Conservation (phyloP, 2,797 vertebrate species). For the Stomatorhinus walkeri region DNA sequence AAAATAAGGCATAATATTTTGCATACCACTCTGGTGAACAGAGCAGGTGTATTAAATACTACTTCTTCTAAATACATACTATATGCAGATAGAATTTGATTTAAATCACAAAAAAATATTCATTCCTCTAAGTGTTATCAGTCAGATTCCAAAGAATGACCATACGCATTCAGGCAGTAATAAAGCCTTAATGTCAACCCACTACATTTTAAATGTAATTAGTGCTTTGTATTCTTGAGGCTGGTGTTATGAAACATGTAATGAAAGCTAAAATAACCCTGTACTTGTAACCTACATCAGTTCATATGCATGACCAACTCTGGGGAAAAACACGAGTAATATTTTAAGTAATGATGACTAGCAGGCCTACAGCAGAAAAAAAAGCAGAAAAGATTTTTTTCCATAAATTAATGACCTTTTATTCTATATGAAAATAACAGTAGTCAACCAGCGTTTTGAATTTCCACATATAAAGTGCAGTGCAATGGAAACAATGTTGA, state of each 20-base stretch:
- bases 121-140: not conserved
- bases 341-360: not conserved
- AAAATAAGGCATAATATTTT: not conserved
- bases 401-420: slow-evolving; percentile 36
- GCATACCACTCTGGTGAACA: not conserved
- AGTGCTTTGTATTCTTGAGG: not conserved
- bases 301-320: not conserved
- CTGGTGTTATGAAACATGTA: not conserved
- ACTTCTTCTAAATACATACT: not conserved
- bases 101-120: not conserved
- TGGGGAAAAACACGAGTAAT: not conserved
- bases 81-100: not conserved
- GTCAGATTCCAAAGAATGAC: not conserved
- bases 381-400: slow-evolving; percentile 9
- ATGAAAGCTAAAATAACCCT: not conserved
- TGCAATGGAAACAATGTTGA: slow-evolving; percentile 27
- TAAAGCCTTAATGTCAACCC: not conserved
- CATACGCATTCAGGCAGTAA: not conserved
- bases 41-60: not conserved
- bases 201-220: not conserved
- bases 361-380: not conserved
- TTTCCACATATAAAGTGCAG: slow-evolving; percentile 49
- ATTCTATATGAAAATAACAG: slow-evolving; percentile 41
- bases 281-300: not conserved
- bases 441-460: slow-evolving; percentile 26